Evolutionary conservation across 2,797 vertebrate genomes (phyloP).

Genomic region (Distichodus sexfasciatus): DNA sequence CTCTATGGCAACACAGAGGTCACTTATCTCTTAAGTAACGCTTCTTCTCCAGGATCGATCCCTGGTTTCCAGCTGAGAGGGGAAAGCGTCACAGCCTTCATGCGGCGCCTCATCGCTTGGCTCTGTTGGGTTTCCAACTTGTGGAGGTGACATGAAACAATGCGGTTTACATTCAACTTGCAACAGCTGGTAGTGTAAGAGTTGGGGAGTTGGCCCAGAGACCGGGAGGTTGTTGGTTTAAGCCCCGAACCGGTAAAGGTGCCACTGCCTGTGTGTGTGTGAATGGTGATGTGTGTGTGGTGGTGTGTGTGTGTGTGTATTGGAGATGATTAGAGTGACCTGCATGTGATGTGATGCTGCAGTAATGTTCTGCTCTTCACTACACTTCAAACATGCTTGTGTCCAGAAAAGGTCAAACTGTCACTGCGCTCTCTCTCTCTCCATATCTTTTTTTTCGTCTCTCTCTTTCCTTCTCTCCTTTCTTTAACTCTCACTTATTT

Average conservation of each 20-base stretch:
- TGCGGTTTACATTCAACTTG: no score
- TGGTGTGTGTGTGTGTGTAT: background rate
- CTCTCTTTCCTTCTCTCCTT: background rate
- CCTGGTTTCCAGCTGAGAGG: background rate
- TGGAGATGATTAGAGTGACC: background rate
- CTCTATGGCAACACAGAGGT: constrained; percentile 4
- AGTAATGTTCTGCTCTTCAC: constrained; percentile 12
- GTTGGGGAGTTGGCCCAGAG: no score
- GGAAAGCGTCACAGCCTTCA: background rate
- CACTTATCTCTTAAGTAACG: no score
- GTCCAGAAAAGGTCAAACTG: constrained; percentile 18
- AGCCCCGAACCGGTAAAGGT: no score
- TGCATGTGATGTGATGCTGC: background rate
- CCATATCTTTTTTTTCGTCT: background rate
- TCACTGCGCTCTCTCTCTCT: background rate
- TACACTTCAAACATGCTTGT: constrained; percentile 20
- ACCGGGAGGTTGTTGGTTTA: no score
- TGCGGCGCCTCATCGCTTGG: background rate
- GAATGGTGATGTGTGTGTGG: background rate
- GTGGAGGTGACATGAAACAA: no score
- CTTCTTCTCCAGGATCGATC: background rate
- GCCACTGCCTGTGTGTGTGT: no score
- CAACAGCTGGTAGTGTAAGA: no score
- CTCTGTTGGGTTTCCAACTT: background rate
- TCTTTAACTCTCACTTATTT: background rate